Conservation (phyloP, 2,888 invertebrate species). For the Stenodema calcarata region DNA sequence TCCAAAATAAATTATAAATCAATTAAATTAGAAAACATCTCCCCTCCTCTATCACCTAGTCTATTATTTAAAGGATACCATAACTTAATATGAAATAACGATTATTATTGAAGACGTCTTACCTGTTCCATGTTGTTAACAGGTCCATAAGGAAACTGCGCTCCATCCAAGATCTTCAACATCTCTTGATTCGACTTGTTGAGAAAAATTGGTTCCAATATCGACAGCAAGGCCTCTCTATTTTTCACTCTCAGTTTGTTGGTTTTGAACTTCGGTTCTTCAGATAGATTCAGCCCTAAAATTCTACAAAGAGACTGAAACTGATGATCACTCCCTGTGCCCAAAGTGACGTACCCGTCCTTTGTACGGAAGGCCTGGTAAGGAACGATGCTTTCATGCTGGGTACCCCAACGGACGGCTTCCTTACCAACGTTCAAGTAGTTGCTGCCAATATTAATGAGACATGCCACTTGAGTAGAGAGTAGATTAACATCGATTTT, state of each 20-base stretch:
- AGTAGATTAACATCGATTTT: conserved; percentile 93
- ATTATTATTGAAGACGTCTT: conserved; percentile 37
- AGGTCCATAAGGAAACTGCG: conserved; percentile 86
- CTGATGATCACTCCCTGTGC: conserved; percentile 84
- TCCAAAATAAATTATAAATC: too few species aligned
- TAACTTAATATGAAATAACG: too few species aligned
- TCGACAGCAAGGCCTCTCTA: conserved; percentile 71
- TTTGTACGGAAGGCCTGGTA: conserved; percentile 87
- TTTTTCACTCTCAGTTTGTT: conserved; percentile 80
- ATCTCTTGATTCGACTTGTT: conserved; percentile 77
- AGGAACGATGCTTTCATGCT: conserved; percentile 92
- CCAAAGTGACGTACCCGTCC: conserved; percentile 85
- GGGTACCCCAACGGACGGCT: conserved; percentile 82
- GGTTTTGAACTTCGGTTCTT: conserved; percentile 71
- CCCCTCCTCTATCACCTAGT: not conserved
- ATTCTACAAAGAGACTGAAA: conserved; percentile 75
- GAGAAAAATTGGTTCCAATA: conserved; percentile 69
- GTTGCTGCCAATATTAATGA: conserved; percentile 89
- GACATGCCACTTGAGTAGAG: conserved; percentile 86
- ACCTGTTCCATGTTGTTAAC: conserved; percentile 83
- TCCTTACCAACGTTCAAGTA: conserved; percentile 81
- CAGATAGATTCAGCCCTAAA: conserved; percentile 69
- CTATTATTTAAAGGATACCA: too few species aligned
- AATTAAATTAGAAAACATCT: too few species aligned
- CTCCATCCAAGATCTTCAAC: conserved; percentile 73